Evolutionary conservation across 2,888 invertebrate species (phyloP).

Genomic region (Galeruca laticollis): DNA sequence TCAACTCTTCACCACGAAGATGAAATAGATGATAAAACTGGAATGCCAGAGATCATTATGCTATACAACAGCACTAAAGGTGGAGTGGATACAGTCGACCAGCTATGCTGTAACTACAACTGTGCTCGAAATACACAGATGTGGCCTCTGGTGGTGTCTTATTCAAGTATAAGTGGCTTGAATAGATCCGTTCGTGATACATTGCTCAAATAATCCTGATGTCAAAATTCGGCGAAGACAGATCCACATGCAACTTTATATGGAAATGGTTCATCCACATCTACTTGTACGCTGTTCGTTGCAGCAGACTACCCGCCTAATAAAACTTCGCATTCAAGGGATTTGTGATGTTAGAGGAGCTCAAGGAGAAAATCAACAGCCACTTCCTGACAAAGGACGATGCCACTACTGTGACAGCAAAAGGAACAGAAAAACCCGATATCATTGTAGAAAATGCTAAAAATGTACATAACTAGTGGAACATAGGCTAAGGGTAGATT

Average conservation of each 20-base stretch:
- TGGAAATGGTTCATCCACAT: slow-evolving; percentile 33
- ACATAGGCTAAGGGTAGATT: no score
- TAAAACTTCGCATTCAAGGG: slow-evolving; percentile 30
- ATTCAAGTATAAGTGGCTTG: slow-evolving; percentile 30
- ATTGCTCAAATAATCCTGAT: slow-evolving; percentile 29
- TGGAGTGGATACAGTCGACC: slow-evolving; percentile 15
- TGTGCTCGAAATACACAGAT: slow-evolving; percentile 26
- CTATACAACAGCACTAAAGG: slow-evolving; percentile 19
- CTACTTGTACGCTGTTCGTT: slow-evolving; percentile 25
- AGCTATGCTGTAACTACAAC: slow-evolving; percentile 25
- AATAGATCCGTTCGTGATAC: slow-evolving; percentile 27
- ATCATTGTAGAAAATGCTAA: slow-evolving; percentile 29
- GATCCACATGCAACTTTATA: slow-evolving; percentile 29
- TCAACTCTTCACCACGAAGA: slow-evolving; percentile 37
- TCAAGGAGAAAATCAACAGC: slow-evolving; percentile 17
- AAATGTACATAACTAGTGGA: no score
- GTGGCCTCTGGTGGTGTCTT: slow-evolving; percentile 38
- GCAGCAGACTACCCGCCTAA: slow-evolving; percentile 26
- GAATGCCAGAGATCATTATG: slow-evolving; percentile 15
- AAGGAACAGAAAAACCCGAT: no score
- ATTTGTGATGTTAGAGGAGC: slow-evolving; percentile 26
- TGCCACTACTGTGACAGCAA: slow-evolving; percentile 32
- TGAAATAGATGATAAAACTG: slow-evolving; percentile 22
- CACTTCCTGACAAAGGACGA: slow-evolving; percentile 31
- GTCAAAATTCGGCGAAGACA: slow-evolving; percentile 25